A percentile compares a stretch with the other conserved stretches of the same genome.
phyloP scores from a whole-genome alignment of 2,113 vertebrate species.

The Acanthisitta chloris region DNA sequence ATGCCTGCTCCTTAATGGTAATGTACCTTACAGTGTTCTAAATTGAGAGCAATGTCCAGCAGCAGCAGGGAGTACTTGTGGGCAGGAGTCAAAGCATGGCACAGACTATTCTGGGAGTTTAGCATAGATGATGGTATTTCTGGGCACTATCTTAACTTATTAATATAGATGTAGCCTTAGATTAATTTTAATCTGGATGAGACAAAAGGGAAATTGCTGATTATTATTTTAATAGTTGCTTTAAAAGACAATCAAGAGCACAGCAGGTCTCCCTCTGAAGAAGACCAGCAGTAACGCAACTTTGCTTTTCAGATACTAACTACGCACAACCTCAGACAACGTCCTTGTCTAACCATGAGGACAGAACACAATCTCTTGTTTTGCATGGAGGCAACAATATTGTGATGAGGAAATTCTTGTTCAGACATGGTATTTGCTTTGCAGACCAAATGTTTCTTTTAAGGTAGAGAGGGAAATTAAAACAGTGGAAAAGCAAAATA shows the following conservation, averaged over 20 bases:
- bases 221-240: slow-evolving; percentile 6
- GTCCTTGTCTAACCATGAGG: neutral
- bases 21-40: neutral
- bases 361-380: neutral
- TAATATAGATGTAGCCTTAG: neutral
- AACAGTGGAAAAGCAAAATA: neutral
- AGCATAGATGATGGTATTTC: neutral
- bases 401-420: neutral
- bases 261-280: neutral
- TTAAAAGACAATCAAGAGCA: neutral
- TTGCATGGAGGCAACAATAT: neutral
- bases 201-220: neutral
- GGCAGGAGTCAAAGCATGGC: neutral
- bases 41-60: neutral
- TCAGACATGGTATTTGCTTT: neutral
- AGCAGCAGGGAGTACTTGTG: neutral
- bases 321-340: neutral
- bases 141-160: neutral
- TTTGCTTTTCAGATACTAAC: neutral
- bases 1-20: neutral
- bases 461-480: neutral
- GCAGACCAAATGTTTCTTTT: neutral
- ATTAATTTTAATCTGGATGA: slow-evolving; percentile 3
- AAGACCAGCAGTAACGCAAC: neutral
- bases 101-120: neutral